phyloP scores from a whole-genome alignment of 2,797 vertebrate genomes.

The Chlorospingus semifuscus region DNA sequence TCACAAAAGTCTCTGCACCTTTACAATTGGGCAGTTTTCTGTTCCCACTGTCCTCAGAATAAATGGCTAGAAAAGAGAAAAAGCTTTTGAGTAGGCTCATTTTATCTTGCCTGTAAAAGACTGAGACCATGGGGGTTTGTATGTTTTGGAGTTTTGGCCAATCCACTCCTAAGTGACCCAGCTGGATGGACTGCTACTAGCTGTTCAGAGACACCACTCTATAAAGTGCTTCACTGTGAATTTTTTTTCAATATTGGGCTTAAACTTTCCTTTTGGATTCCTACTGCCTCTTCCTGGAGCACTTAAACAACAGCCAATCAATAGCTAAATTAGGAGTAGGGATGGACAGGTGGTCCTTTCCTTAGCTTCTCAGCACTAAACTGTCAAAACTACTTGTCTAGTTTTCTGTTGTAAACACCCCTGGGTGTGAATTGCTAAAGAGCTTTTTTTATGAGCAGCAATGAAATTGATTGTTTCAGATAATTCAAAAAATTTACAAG shows the following conservation, averaged over 20 bases:
- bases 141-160: neutral
- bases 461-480: neutral
- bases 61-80: neutral
- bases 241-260: neutral
- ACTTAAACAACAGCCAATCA: accelerated
- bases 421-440: neutral
- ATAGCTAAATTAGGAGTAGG: neutral
- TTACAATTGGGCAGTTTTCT: neutral
- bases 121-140: accelerated
- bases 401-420: neutral
- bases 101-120: neutral
- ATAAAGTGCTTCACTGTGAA: neutral
- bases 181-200: neutral
- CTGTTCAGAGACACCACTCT: neutral
- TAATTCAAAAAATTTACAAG: neutral
- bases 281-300: neutral
- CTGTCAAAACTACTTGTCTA: neutral
- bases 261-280: neutral
- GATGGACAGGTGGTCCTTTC: neutral
- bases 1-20: neutral
- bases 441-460: neutral
- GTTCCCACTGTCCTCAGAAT: neutral
- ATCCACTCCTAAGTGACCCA: neutral
- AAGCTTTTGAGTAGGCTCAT: neutral
- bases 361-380: neutral